These are phyloP conservation scores for Tragopan temminckii DNA, from an alignment of 2,797 vertebrate species.

Conservation along the genomic window DNA sequence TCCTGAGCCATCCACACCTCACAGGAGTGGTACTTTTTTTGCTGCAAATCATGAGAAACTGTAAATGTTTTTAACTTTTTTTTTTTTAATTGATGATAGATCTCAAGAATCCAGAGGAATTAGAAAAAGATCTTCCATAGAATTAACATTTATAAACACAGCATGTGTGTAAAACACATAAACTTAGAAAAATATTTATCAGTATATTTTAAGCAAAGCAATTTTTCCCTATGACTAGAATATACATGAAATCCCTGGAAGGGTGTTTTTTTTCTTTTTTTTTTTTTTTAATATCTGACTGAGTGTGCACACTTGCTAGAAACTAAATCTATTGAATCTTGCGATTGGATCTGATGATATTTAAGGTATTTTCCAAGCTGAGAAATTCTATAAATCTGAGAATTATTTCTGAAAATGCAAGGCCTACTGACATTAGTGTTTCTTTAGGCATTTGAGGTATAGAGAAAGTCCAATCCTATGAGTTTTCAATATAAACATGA, in stretches of 20 bases:
- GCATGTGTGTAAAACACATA: neutral
- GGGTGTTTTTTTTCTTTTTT: neutral
- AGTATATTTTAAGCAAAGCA: neutral
- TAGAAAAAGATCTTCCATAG: fast-evolving
- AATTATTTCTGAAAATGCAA: neutral
- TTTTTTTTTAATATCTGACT: fast-evolving
- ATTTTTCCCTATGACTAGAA: neutral
- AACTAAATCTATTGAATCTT: neutral
- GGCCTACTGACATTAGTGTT: neutral
- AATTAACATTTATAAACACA: neutral
- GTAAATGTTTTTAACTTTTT: neutral
- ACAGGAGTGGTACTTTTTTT: neutral
- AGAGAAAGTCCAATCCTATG: neutral
- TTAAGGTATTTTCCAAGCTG: too few species aligned
- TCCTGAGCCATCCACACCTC: neutral
- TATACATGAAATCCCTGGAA: neutral
- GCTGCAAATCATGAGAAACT: neutral
- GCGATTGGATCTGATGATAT: too few species aligned
- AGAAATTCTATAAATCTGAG: neutral
- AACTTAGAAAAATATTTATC: neutral
- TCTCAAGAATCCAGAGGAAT: neutral
- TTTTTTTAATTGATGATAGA: neutral
- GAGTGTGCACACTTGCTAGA: neutral
- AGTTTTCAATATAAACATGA: neutral
- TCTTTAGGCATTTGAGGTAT: neutral